phyloP scores from a whole-genome alignment of 2,888 invertebrate species.

The Diarsia brunnea region DNA sequence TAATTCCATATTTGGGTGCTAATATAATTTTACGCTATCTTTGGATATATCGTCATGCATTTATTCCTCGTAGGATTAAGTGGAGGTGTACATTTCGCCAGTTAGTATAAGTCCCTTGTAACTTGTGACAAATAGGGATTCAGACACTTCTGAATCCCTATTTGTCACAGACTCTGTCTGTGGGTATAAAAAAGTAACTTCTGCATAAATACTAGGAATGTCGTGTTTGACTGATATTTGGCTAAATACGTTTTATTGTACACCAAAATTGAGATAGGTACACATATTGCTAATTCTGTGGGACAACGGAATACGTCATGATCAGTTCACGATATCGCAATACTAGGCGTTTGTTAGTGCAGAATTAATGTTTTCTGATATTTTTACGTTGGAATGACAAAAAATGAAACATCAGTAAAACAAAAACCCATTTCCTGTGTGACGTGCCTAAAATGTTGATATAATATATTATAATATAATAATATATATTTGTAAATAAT shows the following conservation, averaged over 20 bases:
- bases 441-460: neutral
- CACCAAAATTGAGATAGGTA: too few relatives aligned
- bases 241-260: neutral
- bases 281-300: too few relatives aligned
- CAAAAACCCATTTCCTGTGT: neutral
- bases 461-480: too few relatives aligned
- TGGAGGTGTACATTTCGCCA: neutral
- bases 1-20: neutral
- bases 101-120: neutral
- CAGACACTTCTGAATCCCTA: neutral
- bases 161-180: neutral
- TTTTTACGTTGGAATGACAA: neutral
- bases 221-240: neutral
- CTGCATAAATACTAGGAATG: neutral
- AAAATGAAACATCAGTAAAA: neutral
- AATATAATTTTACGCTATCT: neutral
- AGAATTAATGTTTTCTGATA: neutral
- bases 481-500: slow-evolving; percentile 23
- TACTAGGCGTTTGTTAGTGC: neutral
- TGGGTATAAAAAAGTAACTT: neutral
- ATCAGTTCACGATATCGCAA: neutral
- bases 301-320: too few relatives aligned
- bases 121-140: too few relatives aligned
- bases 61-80: neutral
- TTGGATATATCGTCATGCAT: neutral